Percentiles rank a stretch among this genome's conserved stretches.
These are phyloP conservation scores for Micrasema minimum DNA, from an alignment of 1,140 invertebrate genomes.

Conservation along the genomic window DNA sequence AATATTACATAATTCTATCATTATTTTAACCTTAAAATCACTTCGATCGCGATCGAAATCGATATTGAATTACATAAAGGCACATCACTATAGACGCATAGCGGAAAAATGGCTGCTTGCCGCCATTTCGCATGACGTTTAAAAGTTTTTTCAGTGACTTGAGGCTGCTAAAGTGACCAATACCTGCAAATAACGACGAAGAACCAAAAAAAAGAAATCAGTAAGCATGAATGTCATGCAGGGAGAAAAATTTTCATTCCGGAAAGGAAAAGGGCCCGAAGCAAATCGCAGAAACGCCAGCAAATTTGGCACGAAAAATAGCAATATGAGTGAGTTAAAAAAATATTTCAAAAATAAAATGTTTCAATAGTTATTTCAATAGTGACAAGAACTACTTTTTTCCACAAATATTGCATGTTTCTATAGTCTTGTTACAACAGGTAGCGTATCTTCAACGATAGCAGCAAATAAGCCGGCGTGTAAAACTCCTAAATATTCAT, in stretches of 20 bases:
- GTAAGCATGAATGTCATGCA: slow-evolving; percentile 32
- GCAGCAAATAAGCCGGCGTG: not conserved
- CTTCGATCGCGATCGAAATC: no score
- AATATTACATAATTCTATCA: no score
- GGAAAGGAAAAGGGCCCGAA: not conserved
- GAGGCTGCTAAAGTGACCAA: no score
- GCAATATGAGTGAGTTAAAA: not conserved
- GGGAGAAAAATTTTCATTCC: slow-evolving; percentile 16
- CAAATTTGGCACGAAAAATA: slow-evolving; percentile 7
- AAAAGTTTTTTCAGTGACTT: no score
- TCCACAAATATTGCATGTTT: not conserved
- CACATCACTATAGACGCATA: no score
- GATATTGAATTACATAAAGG: no score
- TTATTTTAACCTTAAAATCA: no score
- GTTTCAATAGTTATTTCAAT: not conserved
- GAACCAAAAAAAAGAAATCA: no score
- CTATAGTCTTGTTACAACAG: not conserved
- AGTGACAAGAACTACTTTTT: not conserved
- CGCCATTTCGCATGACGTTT: no score
- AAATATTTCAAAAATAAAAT: not conserved
- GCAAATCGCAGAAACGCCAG: not conserved
- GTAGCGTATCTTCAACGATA: not conserved
- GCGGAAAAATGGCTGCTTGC: no score
- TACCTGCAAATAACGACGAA: no score
- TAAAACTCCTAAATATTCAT: slow-evolving; percentile 27